Conservation (phyloP, 2,888 invertebrate genomes). For the Morpho achilles region DNA sequence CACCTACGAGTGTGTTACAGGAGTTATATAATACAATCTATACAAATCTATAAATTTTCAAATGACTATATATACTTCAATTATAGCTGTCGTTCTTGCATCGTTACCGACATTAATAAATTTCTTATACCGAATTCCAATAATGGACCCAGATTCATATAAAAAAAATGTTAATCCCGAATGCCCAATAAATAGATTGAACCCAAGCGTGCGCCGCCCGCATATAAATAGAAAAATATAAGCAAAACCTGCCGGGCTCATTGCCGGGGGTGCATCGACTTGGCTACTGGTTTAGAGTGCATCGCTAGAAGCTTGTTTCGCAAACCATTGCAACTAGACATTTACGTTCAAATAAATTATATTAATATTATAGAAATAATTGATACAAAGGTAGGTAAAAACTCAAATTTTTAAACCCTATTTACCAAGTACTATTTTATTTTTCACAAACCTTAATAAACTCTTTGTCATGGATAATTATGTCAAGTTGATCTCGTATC, state of each 20-base stretch:
- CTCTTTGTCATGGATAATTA: slow-evolving; percentile 2
- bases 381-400: neutral
- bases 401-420: neutral
- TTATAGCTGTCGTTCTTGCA: too few relatives aligned
- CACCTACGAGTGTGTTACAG: slow-evolving; percentile 24
- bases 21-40: slow-evolving; percentile 22
- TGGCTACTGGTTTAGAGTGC: slow-evolving; percentile 43
- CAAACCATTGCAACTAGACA: slow-evolving; percentile 22
- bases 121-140: too few relatives aligned
- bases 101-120: too few relatives aligned
- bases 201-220: slow-evolving; percentile 29
- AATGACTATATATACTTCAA: neutral
- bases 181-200: slow-evolving; percentile 6
- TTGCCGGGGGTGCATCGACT: slow-evolving; percentile 47
- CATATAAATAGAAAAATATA: slow-evolving; percentile 43
- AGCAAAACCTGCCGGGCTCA: slow-evolving; percentile 31
- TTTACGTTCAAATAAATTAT: neutral
- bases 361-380: too few relatives aligned
- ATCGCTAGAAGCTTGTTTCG: slow-evolving; percentile 34
- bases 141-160: too few relatives aligned
- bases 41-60: slow-evolving; percentile 10
- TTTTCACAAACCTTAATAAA: too few relatives aligned
- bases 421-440: neutral
- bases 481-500: slow-evolving; percentile 11
- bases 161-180: too few relatives aligned